phyloP scores from a whole-genome alignment of 1,140 invertebrate species.

The Lucilia cuprina region DNA sequence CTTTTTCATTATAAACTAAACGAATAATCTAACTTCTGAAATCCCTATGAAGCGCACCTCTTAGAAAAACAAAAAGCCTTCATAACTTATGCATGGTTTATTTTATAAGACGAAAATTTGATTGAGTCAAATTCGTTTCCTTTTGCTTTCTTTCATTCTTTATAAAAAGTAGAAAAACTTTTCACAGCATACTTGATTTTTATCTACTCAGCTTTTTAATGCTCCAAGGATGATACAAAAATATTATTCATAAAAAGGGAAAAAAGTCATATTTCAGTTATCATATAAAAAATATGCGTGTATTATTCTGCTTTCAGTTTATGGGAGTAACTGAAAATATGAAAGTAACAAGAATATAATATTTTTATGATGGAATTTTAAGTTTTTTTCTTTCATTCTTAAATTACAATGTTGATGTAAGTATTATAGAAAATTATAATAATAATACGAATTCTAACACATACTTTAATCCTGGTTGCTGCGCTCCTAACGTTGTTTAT shows the following conservation, averaged over 20 bases:
- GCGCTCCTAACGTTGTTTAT: too few species aligned
- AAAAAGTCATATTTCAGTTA: not conserved
- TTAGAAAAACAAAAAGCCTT: not conserved
- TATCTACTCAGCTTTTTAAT: not conserved
- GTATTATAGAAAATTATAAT: not conserved
- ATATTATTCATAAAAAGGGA: not conserved
- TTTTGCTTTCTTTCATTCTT: not conserved
- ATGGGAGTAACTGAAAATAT: too few species aligned
- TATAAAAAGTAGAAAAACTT: not conserved
- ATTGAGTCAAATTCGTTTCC: not conserved
- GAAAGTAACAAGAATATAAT: not conserved
- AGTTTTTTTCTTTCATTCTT: not conserved
- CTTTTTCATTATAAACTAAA: too few species aligned
- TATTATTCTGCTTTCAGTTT: too few species aligned
- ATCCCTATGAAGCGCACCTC: not conserved
- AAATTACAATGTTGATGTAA: not conserved
- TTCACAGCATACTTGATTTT: not conserved
- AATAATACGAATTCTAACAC: not conserved
- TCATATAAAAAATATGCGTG: not conserved
- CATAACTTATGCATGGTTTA: not conserved
- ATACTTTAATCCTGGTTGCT: not conserved
- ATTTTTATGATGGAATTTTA: not conserved
- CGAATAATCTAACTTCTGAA: too few species aligned
- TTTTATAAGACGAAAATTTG: conserved; percentile 5
- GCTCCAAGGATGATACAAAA: not conserved